Percentiles rank a stretch among this genome's conserved stretches.
phyloP scores from a whole-genome alignment of 2,797 vertebrate species.

The Ceryle rudis region DNA sequence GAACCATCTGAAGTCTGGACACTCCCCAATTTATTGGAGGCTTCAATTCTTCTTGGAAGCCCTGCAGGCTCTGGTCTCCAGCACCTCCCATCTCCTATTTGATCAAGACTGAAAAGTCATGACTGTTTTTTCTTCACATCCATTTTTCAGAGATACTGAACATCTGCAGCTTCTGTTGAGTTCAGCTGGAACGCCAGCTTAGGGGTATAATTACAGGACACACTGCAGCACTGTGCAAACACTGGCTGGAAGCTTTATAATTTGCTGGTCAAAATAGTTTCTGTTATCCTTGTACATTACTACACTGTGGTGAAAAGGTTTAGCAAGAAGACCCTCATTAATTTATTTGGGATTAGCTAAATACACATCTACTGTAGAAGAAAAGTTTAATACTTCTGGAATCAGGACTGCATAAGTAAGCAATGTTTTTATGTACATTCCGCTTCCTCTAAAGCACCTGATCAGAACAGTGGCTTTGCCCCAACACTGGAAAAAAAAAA shows the following conservation, averaged over 20 bases:
- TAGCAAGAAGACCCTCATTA: background rate
- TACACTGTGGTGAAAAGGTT: background rate
- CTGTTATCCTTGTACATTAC: background rate
- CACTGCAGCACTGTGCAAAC: background rate
- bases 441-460: background rate
- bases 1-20: background rate
- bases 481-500: background rate
- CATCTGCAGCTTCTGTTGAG: background rate
- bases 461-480: background rate
- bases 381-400: background rate
- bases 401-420: background rate
- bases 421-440: background rate
- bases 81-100: background rate
- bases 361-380: background rate
- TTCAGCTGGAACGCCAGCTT: background rate
- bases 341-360: background rate
- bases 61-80: background rate
- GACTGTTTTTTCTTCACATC: background rate
- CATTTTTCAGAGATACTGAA: background rate
- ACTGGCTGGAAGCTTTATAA: background rate
- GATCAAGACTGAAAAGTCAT: background rate
- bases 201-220: background rate
- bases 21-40: background rate
- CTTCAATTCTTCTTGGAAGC: background rate
- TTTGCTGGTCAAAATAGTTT: background rate